Evolutionary conservation across 2,113 vertebrate genomes (phyloP), one percentile per base, ranked within the genome.

Genomic region (Catharus minimus): DNA sequence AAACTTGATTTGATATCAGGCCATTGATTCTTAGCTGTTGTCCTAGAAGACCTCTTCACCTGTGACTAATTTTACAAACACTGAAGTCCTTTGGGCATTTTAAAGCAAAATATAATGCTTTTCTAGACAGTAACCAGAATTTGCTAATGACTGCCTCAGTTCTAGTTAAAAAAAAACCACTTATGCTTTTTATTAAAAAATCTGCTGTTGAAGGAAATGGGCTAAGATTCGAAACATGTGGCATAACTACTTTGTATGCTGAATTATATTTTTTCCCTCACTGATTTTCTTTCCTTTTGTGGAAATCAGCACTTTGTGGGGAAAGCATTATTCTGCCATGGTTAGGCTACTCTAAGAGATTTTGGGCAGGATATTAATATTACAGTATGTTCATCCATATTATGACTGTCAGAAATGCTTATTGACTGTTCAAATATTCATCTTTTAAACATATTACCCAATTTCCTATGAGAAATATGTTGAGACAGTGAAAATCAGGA

Each of bases 21-120:
- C 3, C 39, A 69, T 55, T 0, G 3, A 36, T 74, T 46, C 7
- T 4, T 41, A 38, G 46, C 26, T 3, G 0, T 28, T 92, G 20
- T 69, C 68, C 60, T 27, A 46, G 33, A 86, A 56, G 21, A 68
- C 7, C 6, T 43, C 47, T 81, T 78, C 57, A 92, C n/a, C 44
- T 52, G 16, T 43, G 49, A 55, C 30, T 55, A 60, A 58, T 81
- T 74, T 81, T 41, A 71, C 10, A 44, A 86, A 66, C 1, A 19
- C 18, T 33, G 23, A 64, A n/a, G 9, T 68, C 19, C 21, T 85
- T 23, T n/a, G 22, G 21, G 7, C 16, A 68, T 68, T 65, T 76
- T 68, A 76, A 88, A 86, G 36, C 14, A 75, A 33, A 82, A 85
- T 20, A 50, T 30, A 53, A 62, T 38, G 9, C 3, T n/a, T 67